phyloP scores from a whole-genome alignment of 2,797 vertebrate species.

The Amblyopsis hoosieri region DNA sequence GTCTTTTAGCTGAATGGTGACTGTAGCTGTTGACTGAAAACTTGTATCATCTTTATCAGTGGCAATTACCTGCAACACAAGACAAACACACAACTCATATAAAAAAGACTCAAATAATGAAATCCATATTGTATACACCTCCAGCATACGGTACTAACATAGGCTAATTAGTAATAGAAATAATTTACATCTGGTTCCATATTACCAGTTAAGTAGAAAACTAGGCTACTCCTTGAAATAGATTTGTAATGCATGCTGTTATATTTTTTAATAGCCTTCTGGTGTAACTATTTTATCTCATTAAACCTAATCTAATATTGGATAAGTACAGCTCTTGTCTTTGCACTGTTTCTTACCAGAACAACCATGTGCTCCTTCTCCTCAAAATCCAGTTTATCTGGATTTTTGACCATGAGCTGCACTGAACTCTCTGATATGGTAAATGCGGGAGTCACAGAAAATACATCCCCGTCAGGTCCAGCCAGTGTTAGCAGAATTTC shows the following conservation, averaged over 20 bases:
- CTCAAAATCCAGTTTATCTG: constrained; percentile 84
- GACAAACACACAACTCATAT: constrained; percentile 1
- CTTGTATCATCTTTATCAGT: constrained; percentile 57
- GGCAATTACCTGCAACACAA: constrained; percentile 81
- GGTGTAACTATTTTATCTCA: constrained; percentile 12
- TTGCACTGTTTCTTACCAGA: constrained; percentile 70
- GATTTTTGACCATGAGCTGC: constrained; percentile 79
- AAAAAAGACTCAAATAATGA: neutral
- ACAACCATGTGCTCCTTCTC: constrained; percentile 68
- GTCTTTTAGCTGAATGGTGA: constrained; percentile 85
- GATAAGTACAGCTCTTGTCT: constrained; percentile 11
- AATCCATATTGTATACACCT: neutral
- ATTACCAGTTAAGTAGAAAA: neutral
- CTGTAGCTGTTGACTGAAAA: constrained; percentile 73
- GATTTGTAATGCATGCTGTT: neutral
- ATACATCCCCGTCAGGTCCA: constrained; percentile 73
- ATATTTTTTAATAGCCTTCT: neutral
- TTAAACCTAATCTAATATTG: constrained; percentile 14
- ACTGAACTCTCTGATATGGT: constrained; percentile 61
- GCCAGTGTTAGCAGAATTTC: constrained; percentile 74
- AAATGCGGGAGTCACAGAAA: constrained; percentile 75
- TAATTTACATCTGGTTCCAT: neutral
- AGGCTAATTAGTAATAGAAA: neutral
- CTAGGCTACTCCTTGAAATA: no score
- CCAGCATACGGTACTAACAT: neutral